phyloP scores from a whole-genome alignment of 2,797 vertebrate genomes.

The Microctenopoma steveboyesi region DNA sequence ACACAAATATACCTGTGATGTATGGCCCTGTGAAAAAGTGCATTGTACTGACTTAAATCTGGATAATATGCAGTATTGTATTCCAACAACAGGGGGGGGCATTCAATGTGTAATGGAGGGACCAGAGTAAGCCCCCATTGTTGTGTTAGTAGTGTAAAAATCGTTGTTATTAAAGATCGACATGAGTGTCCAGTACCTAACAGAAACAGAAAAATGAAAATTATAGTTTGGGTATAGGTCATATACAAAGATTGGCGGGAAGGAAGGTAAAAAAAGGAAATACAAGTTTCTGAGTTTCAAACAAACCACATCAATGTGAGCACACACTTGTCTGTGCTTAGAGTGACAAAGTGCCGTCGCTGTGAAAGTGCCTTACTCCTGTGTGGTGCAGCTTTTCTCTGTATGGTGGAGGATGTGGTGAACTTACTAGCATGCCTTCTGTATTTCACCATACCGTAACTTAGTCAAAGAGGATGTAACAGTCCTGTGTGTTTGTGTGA shows the following conservation, averaged over 20 bases:
- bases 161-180: neutral
- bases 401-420: conserved; percentile 76
- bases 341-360: conserved; percentile 29
- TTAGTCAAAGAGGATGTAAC: conserved; percentile 36
- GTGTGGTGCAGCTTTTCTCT: conserved; percentile 65
- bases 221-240: neutral
- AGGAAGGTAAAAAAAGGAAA: conserved; percentile 60
- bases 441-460: conserved; percentile 41
- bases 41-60: neutral
- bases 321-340: conserved; percentile 27
- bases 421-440: conserved; percentile 50
- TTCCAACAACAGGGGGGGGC: conserved; percentile 77
- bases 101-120: conserved; percentile 46
- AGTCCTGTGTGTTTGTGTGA: conserved; percentile 5
- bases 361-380: conserved; percentile 40
- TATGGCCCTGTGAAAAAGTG: neutral
- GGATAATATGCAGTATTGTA: conserved; percentile 31
- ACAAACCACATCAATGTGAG: conserved; percentile 67
- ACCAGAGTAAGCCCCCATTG: neutral
- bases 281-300: conserved; percentile 52
- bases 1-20: neutral
- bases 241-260: conserved; percentile 38
- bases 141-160: neutral
- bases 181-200: neutral
- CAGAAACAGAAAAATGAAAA: neutral